These are phyloP conservation scores for Taenaris catops DNA, from an alignment of 2,888 invertebrate genomes.

Conservation along the genomic window DNA sequence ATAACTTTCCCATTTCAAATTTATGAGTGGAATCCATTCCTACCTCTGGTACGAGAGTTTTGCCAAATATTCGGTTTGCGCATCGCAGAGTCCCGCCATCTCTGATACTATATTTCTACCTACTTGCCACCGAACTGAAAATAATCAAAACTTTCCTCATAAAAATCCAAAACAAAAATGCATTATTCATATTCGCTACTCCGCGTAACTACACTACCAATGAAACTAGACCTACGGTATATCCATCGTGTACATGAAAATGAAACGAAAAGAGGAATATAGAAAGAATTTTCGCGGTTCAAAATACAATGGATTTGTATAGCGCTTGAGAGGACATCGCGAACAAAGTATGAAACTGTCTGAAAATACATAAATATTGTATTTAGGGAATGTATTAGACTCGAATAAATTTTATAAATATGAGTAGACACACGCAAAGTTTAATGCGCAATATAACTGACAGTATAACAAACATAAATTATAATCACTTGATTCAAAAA, in stretches of 20 bases:
- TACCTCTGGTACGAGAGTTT: conserved; percentile 37
- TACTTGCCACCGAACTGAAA: conserved; percentile 72
- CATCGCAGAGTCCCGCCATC: conserved; percentile 48
- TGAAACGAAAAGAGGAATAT: conserved; percentile 32
- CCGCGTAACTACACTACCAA: conserved; percentile 49
- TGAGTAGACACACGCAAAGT: conserved; percentile 24
- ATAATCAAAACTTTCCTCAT: conserved; percentile 80
- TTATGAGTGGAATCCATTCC: conserved; percentile 36
- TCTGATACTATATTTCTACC: conserved; percentile 45
- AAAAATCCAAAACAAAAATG: conserved; percentile 80
- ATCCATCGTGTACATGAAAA: conserved; percentile 34
- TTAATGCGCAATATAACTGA: conserved; percentile 14
- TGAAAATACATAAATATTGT: conserved; percentile 77
- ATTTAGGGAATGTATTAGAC: conserved; percentile 58
- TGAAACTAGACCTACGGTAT: conserved; percentile 37
- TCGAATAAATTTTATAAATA: conserved; percentile 36
- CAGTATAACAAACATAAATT: no score
- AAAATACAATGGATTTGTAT: conserved; percentile 42
- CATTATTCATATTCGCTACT: conserved; percentile 76
- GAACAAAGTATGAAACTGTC: conserved; percentile 72
- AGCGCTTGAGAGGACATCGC: conserved; percentile 57
- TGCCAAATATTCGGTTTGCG: conserved; percentile 55
- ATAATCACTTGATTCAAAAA: no score
- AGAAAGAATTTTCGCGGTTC: conserved; percentile 44
- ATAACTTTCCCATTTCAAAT: conserved; percentile 47